These are phyloP conservation scores for Drosophila yooni DNA, from an alignment of 2,888 invertebrate species.

Conservation along the genomic window DNA sequence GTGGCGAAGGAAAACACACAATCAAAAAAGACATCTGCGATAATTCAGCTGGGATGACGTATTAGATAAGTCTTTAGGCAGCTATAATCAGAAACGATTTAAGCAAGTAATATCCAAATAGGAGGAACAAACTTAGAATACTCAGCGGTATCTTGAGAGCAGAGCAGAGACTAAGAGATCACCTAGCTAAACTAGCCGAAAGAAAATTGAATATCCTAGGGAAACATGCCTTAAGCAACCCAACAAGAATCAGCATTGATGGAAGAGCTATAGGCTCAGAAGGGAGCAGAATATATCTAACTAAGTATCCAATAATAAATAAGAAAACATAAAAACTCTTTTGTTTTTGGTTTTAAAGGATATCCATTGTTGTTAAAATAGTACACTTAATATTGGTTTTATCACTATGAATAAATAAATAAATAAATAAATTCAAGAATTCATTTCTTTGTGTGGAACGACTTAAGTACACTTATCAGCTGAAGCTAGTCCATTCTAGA, in stretches of 20 bases:
- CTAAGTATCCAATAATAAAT: neutral
- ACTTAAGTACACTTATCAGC: constrained; percentile 6
- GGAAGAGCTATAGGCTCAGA: neutral
- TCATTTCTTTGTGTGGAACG: neutral
- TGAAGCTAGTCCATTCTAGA: constrained; percentile 4
- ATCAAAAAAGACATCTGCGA: too few species aligned
- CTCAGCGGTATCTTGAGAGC: too few species aligned
- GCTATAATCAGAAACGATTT: too few species aligned
- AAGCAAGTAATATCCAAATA: too few species aligned
- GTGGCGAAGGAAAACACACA: too few species aligned
- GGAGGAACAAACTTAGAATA: too few species aligned
- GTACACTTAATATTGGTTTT: neutral
- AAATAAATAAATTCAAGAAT: neutral
- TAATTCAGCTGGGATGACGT: too few species aligned
- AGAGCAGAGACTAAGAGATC: too few species aligned
- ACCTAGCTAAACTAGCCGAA: too few species aligned
- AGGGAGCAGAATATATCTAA: neutral
- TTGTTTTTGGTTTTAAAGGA: neutral
- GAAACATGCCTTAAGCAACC: neutral
- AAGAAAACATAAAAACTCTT: neutral
- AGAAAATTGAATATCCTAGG: too few species aligned
- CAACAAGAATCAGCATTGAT: neutral
- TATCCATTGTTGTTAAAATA: neutral
- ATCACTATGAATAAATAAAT: neutral
- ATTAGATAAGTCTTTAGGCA: too few species aligned